phyloP scores from a whole-genome alignment of 2,797 vertebrate species.

The Chaenodraco wilsoni region DNA sequence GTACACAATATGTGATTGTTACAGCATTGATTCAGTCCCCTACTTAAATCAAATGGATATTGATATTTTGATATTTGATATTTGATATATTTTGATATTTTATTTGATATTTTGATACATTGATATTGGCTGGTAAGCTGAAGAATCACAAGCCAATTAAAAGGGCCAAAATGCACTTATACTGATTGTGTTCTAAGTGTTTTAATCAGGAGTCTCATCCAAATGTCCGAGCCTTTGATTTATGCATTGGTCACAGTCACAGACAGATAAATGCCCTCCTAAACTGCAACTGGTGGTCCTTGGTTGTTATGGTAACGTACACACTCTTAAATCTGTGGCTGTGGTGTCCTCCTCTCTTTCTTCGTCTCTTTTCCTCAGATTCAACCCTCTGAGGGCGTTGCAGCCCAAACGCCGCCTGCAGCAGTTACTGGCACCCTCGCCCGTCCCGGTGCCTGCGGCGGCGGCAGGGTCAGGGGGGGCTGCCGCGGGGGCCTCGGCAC shows the following conservation, averaged over 20 bases:
- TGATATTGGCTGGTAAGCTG: not conserved
- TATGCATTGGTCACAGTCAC: slow-evolving; percentile 1
- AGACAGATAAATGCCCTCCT: not conserved
- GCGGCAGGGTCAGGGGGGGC: slow-evolving; percentile 49
- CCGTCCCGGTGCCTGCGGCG: slow-evolving; percentile 66
- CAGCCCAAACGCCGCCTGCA: slow-evolving; percentile 85
- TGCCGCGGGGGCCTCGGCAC: slow-evolving; percentile 40
- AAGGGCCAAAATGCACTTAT: not conserved
- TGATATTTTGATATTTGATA: too few relatives aligned
- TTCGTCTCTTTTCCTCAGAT: slow-evolving; percentile 80
- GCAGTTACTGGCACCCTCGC: slow-evolving; percentile 80
- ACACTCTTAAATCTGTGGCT: slow-evolving; percentile 44
- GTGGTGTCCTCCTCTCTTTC: slow-evolving; percentile 69
- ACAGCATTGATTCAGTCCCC: slow-evolving; percentile 2
- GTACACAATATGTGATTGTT: not conserved
- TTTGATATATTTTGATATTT: too few relatives aligned
- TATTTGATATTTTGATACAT: not conserved
- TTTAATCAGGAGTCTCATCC: not conserved
- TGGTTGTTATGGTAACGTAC: not conserved
- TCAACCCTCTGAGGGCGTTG: slow-evolving; percentile 86
- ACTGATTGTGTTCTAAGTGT: not conserved
- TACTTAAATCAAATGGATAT: slow-evolving; percentile 2
- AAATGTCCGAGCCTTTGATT: not conserved
- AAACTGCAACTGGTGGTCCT: not conserved
- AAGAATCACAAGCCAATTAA: not conserved